A percentile compares a stretch with the other conserved stretches of the same genome.
Conservation (phyloP, 2,888 invertebrate species). For the Endotricha flammealis region DNA sequence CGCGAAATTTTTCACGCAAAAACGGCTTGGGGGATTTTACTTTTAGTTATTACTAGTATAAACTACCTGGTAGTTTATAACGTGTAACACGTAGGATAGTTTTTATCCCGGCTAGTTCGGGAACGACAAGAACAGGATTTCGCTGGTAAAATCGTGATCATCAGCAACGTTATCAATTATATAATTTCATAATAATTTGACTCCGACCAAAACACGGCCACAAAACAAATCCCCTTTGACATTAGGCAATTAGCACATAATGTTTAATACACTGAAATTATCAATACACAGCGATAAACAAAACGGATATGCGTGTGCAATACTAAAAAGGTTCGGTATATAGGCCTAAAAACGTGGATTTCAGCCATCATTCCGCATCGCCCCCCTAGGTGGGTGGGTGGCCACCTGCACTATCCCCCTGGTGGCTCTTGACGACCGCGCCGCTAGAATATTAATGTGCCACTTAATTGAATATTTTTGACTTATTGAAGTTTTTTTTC, state of each 20-base stretch:
- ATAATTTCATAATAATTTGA: conserved; percentile 1
- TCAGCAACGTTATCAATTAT: too few species aligned
- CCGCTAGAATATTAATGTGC: conserved; percentile 69
- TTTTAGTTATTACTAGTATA: too few species aligned
- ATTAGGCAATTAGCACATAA: too few species aligned
- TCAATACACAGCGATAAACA: conserved; percentile 11
- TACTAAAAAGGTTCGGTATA: conserved; percentile 68
- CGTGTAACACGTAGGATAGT: too few species aligned
- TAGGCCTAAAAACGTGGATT: conserved; percentile 74
- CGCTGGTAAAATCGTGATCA: too few species aligned
- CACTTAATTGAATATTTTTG: conserved; percentile 68
- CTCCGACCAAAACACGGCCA: too few species aligned
- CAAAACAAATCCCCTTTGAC: too few species aligned
- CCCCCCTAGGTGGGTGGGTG: conserved; percentile 25
- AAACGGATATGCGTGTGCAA: conserved; percentile 36
- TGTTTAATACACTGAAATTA: neutral
- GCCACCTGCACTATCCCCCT: conserved; percentile 56
- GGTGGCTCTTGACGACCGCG: conserved; percentile 65
- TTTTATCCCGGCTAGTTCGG: too few species aligned
- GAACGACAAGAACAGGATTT: too few species aligned
- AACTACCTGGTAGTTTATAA: too few species aligned
- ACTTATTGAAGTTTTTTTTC: conserved; percentile 49
- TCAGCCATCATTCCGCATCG: conserved; percentile 46
- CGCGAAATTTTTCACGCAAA: too few species aligned
- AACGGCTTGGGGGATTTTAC: too few species aligned